Evolutionary conservation across 2,888 invertebrate species (phyloP).

Genomic region (Drosophila neonasuta): DNA sequence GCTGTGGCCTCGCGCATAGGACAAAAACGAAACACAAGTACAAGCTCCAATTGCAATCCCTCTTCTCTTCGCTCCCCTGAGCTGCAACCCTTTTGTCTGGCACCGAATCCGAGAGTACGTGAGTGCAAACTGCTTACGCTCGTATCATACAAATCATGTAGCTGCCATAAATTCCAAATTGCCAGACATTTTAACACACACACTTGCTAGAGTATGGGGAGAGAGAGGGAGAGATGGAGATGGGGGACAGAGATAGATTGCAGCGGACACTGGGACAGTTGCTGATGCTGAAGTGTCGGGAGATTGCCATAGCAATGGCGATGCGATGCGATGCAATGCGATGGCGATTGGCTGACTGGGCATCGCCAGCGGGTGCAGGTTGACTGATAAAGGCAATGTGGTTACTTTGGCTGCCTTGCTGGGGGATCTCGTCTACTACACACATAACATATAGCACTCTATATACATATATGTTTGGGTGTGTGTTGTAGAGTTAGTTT

Average conservation of each 20-base stretch:
- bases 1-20: conserved; percentile 38
- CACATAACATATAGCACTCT: not conserved
- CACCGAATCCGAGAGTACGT: conserved; percentile 51
- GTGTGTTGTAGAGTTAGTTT: conserved; percentile 1
- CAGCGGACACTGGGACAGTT: conserved; percentile 44
- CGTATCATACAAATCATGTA: conserved; percentile 78
- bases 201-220: conserved; percentile 4
- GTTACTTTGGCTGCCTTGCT: conserved; percentile 34
- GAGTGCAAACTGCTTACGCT: conserved; percentile 79
- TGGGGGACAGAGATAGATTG: conserved; percentile 38
- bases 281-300: conserved; percentile 24
- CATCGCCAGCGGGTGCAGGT: conserved; percentile 60
- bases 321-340: conserved; percentile 40
- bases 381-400: conserved; percentile 74
- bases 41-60: conserved; percentile 13
- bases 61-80: too few relatives aligned
- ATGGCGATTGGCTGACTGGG: conserved; percentile 37
- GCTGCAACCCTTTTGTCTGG: conserved; percentile 41
- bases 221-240: not conserved
- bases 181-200: conserved; percentile 72
- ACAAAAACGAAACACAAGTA: conserved; percentile 16
- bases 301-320: conserved; percentile 10
- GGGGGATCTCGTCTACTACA: conserved; percentile 30
- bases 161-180: conserved; percentile 79
- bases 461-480: not conserved